phyloP scores from a whole-genome alignment of 2,113 vertebrate species.

The Marmota monax region DNA sequence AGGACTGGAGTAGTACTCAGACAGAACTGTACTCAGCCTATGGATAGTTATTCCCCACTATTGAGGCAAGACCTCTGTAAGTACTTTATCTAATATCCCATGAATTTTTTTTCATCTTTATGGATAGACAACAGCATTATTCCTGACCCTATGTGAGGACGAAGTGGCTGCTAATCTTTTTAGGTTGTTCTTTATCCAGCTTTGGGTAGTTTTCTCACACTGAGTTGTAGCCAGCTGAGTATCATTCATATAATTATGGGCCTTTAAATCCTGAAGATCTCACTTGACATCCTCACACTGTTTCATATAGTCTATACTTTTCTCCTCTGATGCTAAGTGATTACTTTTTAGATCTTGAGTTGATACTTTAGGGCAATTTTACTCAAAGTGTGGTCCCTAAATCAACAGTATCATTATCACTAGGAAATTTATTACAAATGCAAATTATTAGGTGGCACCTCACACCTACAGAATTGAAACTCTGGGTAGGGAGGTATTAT shows the following conservation, averaged over 20 bases:
- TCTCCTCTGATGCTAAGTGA: background rate
- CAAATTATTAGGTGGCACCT: background rate
- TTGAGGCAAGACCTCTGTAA: background rate
- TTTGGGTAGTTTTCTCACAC: background rate
- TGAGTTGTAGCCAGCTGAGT: background rate
- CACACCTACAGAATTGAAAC: background rate
- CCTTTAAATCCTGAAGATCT: background rate
- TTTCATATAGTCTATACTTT: background rate
- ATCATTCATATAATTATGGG: background rate
- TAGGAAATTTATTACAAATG: background rate
- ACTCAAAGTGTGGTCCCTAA: background rate
- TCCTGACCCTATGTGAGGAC: background rate
- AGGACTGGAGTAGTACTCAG: background rate
- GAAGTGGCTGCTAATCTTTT: background rate
- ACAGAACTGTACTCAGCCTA: background rate
- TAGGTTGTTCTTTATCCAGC: background rate
- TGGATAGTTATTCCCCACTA: background rate
- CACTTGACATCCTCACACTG: background rate
- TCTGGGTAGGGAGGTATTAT: background rate
- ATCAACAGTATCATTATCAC: background rate
- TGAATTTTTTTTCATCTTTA: background rate
- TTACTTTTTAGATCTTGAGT: conserved; percentile 45
- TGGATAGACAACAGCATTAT: background rate
- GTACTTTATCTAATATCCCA: background rate
- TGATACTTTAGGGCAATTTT: background rate